A percentile compares a stretch with the other conserved stretches of the same genome.
Conservation (phyloP, 2,888 invertebrate species). For the Nezara viridula region DNA sequence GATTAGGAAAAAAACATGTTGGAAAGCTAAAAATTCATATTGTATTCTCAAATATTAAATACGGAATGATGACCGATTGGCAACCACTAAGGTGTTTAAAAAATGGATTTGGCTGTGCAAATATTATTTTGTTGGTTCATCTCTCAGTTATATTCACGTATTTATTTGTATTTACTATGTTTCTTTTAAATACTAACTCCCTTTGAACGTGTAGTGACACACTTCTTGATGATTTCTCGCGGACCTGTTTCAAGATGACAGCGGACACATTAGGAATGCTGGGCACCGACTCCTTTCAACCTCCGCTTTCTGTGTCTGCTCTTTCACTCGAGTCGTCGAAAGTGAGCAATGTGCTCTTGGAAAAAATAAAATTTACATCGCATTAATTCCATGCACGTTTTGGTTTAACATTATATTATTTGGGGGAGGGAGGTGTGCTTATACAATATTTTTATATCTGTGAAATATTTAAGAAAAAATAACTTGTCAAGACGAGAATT, state of each 20-base stretch:
- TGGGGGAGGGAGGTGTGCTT: too few species aligned
- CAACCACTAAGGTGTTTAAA: too few species aligned
- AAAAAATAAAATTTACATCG: not conserved
- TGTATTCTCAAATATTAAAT: too few species aligned
- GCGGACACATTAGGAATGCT: constrained; percentile 10
- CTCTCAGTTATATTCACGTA: not conserved
- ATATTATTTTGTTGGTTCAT: too few species aligned
- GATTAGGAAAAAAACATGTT: too few species aligned
- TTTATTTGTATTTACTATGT: not conserved
- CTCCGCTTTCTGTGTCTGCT: not conserved
- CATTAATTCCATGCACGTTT: not conserved
- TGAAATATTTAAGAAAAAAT: too few species aligned
- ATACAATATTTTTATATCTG: too few species aligned
- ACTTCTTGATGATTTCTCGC: constrained; percentile 26
- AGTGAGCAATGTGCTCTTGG: not conserved
- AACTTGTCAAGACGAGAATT: too few species aligned
- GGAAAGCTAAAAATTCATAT: too few species aligned
- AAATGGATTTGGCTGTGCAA: too few species aligned
- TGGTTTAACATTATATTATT: too few species aligned
- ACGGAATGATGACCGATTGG: too few species aligned
- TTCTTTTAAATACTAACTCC: not conserved
- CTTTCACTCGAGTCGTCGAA: constrained; percentile 1
- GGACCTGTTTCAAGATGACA: constrained; percentile 14
- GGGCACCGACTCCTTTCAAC: constrained; percentile 12
- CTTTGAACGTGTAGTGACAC: not conserved